Evolutionary conservation across 1,140 invertebrate genomes (phyloP).

Genomic region (Drosophila azteca): DNA sequence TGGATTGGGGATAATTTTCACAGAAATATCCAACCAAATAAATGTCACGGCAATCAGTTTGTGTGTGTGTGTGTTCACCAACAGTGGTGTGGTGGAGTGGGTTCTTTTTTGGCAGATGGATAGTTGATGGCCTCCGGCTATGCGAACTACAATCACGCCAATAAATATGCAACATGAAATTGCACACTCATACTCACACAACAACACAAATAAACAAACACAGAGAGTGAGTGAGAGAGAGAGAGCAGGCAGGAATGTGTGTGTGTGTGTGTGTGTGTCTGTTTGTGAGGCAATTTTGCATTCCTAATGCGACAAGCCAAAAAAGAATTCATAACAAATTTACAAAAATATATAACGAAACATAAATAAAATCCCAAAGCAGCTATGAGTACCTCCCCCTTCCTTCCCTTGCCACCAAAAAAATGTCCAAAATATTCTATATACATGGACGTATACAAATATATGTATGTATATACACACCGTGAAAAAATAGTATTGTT

Average conservation of each 20-base stretch:
- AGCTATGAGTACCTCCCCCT: conserved; percentile 10
- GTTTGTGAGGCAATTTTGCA: conserved; percentile 68
- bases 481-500: background rate
- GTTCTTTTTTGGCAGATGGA: conserved; percentile 22
- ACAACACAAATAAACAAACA: conserved; percentile 16
- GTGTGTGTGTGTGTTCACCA: conserved; percentile 6
- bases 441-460: background rate
- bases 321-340: conserved; percentile 70
- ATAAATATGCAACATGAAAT: conserved; percentile 71
- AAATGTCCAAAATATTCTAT: conserved; percentile 4
- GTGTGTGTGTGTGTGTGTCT: conserved; percentile 34
- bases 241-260: background rate
- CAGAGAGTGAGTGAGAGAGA: background rate
- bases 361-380: conserved; percentile 68
- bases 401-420: background rate
- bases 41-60: conserved; percentile 55
- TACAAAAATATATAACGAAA: conserved; percentile 49
- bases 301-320: conserved; percentile 73
- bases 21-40: conserved; percentile 39
- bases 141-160: conserved; percentile 52
- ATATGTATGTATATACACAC: conserved; percentile 4
- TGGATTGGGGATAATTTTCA: conserved; percentile 14
- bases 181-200: conserved; percentile 33
- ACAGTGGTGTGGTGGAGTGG: background rate
- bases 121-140: conserved; percentile 36